Percentiles rank a stretch among this genome's conserved stretches.
Conservation (phyloP, 2,888 invertebrate genomes). For the Strigamia maritima region DNA sequence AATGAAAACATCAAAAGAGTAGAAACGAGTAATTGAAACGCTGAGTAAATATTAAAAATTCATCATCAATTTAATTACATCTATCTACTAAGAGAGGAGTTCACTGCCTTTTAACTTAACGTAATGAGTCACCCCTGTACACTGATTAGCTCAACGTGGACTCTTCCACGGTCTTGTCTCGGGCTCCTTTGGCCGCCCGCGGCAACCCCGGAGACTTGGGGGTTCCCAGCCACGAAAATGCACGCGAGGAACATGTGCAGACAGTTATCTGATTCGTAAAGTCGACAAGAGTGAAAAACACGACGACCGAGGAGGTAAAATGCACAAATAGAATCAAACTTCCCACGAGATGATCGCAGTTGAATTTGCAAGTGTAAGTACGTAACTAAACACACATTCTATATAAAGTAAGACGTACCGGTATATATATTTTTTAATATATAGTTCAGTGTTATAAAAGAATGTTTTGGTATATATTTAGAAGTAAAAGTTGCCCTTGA, state of each 20-base stretch:
- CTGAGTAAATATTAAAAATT: background rate
- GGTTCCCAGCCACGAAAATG: conserved; percentile 19
- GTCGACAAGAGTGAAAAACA: background rate
- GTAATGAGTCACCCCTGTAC: conserved; percentile 19
- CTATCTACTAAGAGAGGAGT: background rate
- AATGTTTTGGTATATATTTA: background rate
- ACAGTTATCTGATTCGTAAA: background rate
- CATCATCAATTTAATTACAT: conserved; percentile 7
- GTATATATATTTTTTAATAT: background rate
- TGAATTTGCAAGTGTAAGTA: background rate
- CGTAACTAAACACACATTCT: background rate
- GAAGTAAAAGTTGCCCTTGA: background rate
- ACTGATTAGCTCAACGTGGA: background rate
- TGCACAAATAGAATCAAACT: conserved; percentile 6
- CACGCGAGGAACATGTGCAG: conserved; percentile 19
- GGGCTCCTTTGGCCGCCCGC: conserved; percentile 8
- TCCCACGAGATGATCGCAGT: background rate
- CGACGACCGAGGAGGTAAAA: background rate
- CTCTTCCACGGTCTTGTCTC: conserved; percentile 13
- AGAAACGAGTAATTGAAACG: background rate
- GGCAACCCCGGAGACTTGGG: conserved; percentile 6
- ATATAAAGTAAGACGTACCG: background rate
- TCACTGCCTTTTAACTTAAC: background rate
- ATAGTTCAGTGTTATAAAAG: background rate
- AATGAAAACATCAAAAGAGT: background rate